These are phyloP conservation scores for Synergus laeviventris DNA, from an alignment of 2,888 invertebrate species.

Conservation along the genomic window DNA sequence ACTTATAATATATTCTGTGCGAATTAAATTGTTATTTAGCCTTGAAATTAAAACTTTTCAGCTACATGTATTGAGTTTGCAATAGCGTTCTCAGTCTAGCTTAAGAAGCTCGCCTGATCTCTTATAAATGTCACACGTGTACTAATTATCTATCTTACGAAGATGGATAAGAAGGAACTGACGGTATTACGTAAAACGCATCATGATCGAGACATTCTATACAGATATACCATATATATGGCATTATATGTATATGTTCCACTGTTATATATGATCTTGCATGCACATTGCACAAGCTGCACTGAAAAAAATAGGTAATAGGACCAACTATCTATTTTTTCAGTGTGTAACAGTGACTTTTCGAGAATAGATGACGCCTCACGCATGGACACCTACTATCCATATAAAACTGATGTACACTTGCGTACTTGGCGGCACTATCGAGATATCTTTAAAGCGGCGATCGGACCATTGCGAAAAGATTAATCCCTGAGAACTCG, in stretches of 20 bases:
- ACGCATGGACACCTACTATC: constrained; percentile 25
- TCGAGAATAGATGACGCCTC: constrained; percentile 48
- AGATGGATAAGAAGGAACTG: constrained; percentile 62
- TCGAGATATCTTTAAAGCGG: constrained; percentile 32
- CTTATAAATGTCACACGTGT: constrained; percentile 55
- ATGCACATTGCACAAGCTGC: constrained; percentile 30
- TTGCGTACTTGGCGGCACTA: constrained; percentile 36
- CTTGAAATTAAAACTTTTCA: too few species aligned
- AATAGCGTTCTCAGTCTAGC: too few species aligned
- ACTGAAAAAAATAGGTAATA: too few species aligned
- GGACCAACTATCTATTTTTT: too few species aligned
- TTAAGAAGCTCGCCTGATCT: constrained; percentile 44
- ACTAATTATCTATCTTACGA: constrained; percentile 57
- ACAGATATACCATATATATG: not conserved
- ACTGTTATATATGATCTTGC: constrained; percentile 44
- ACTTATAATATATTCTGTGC: too few species aligned
- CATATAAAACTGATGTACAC: not conserved
- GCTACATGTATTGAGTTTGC: too few species aligned
- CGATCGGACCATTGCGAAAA: constrained; percentile 32
- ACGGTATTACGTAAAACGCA: constrained; percentile 56
- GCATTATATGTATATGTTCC: not conserved
- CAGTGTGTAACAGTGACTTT: not conserved
- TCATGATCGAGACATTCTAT: not conserved
- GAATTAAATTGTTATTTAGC: too few species aligned
- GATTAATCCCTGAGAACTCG: constrained; percentile 36